Evolutionary conservation across 2,888 invertebrate genomes (phyloP).

Genomic region (Pammene aurita): DNA sequence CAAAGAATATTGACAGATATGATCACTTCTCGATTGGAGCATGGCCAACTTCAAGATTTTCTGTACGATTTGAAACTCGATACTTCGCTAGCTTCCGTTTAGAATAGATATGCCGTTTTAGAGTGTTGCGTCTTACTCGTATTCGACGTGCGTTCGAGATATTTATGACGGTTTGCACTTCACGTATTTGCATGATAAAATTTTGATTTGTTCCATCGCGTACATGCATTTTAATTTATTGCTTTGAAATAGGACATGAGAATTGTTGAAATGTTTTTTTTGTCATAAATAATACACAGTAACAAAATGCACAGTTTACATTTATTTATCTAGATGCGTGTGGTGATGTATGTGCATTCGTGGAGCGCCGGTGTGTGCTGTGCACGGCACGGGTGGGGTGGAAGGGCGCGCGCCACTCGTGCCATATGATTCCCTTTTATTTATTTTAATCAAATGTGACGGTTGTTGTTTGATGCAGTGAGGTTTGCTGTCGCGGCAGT

Average conservation of each 20-base stretch:
- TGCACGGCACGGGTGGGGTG: conserved; percentile 40
- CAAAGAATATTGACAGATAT: conserved; percentile 82
- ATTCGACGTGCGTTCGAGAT: conserved; percentile 71
- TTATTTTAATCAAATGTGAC: conserved; percentile 79
- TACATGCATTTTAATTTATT: conserved; percentile 42
- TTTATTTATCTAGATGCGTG: conserved; percentile 36
- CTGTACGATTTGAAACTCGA: conserved; percentile 78
- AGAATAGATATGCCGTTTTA: conserved; percentile 77
- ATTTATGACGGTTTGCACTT: conserved; percentile 72
- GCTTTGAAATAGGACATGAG: conserved; percentile 41
- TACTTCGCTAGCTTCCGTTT: conserved; percentile 76
- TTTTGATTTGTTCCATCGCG: conserved; percentile 44
- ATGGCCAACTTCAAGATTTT: conserved; percentile 79
- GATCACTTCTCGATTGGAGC: conserved; percentile 81
- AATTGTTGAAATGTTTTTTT: conserved; percentile 33
- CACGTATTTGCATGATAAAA: conserved; percentile 54
- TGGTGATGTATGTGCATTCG: conserved; percentile 40
- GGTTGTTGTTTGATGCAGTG: conserved; percentile 72
- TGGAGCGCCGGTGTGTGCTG: conserved; percentile 33
- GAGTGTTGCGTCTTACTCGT: conserved; percentile 70
- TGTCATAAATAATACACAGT: conserved; percentile 36
- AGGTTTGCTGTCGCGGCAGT: conserved; percentile 71
- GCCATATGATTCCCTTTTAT: conserved; percentile 70
- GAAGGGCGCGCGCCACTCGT: conserved; percentile 47
- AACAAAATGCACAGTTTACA: conserved; percentile 27